Evolutionary conservation across 2,797 vertebrate species (phyloP).

Genomic region (Microctenopoma stevenorrisi): DNA sequence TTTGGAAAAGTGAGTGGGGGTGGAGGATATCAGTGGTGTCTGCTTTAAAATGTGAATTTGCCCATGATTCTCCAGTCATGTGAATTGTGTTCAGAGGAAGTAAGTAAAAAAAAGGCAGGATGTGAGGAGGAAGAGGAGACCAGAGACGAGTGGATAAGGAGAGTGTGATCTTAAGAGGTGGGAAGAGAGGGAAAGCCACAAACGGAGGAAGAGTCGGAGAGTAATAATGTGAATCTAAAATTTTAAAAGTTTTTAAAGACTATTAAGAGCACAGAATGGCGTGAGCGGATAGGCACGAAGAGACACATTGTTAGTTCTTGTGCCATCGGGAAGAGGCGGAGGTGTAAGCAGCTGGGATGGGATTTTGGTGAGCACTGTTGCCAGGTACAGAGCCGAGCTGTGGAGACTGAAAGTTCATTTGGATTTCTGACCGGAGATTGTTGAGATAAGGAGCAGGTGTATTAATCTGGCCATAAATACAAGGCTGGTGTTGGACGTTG

Average conservation of each 20-base stretch:
- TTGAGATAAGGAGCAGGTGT: slow-evolving; percentile 15
- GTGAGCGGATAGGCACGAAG: background rate
- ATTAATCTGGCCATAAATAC: slow-evolving; percentile 15
- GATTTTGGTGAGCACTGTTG: slow-evolving; percentile 11
- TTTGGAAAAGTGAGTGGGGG: slow-evolving; percentile 13
- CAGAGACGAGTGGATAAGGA: slow-evolving; percentile 50
- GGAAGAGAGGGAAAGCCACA: slow-evolving; percentile 24
- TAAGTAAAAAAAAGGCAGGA: slow-evolving; percentile 29
- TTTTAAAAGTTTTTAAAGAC: too few relatives aligned
- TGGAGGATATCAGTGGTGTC: too few relatives aligned
- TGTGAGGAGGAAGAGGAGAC: slow-evolving; percentile 21
- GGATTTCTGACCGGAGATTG: background rate
- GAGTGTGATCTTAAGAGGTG: slow-evolving; percentile 34
- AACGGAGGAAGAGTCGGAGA: slow-evolving; percentile 18
- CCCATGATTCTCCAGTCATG: too few relatives aligned
- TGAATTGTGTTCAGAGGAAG: background rate
- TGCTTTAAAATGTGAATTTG: background rate
- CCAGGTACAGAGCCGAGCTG: slow-evolving; percentile 1
- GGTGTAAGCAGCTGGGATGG: slow-evolving; percentile 6
- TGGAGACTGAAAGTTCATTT: slow-evolving; percentile 5
- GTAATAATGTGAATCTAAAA: background rate
- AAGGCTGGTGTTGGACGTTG: slow-evolving; percentile 32
- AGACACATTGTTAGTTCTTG: slow-evolving; percentile 23
- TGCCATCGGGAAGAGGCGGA: slow-evolving; percentile 28
- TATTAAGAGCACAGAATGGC: background rate